Percentiles rank a stretch among this genome's conserved stretches.
These are phyloP conservation scores for Maniola hyperantus DNA, from an alignment of 2,888 invertebrate species.

Conservation along the genomic window DNA sequence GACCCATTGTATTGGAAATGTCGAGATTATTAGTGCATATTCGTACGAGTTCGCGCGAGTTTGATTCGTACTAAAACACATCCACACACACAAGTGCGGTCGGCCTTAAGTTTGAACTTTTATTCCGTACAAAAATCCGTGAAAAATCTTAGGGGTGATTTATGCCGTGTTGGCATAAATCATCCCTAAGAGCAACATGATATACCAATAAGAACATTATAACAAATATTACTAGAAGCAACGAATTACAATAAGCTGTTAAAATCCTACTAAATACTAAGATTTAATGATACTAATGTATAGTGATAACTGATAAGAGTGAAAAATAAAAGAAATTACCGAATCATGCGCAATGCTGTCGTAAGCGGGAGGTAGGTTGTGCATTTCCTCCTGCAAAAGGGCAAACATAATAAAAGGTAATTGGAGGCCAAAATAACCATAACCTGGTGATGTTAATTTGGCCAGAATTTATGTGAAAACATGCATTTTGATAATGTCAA, in stretches of 20 bases:
- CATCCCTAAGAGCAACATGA: too few relatives aligned
- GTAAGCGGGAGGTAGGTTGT: constrained; percentile 86
- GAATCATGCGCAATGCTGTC: constrained; percentile 89
- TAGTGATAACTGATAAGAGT: not conserved
- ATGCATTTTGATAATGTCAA: not conserved
- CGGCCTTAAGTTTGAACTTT: too few relatives aligned
- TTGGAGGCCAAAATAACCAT: not conserved
- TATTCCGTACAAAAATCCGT: too few relatives aligned
- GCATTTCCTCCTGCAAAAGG: constrained; percentile 83
- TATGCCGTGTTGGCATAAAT: too few relatives aligned
- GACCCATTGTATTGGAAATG: too few relatives aligned
- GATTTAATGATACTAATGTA: not conserved
- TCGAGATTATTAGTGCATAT: too few relatives aligned
- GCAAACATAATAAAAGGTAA: constrained; percentile 14
- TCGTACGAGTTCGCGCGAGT: too few relatives aligned
- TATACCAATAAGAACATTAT: not conserved
- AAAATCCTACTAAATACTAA: not conserved
- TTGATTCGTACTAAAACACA: too few relatives aligned
- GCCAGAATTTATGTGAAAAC: not conserved
- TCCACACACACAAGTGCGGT: too few relatives aligned
- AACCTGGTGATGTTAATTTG: not conserved
- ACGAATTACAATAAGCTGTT: not conserved
- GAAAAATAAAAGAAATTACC: constrained; percentile 77
- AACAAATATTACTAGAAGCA: not conserved
- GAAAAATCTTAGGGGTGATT: too few relatives aligned